Evolutionary conservation across 23 tunicate genomes (phyloP).

Genomic region (Ascidia mentula): DNA sequence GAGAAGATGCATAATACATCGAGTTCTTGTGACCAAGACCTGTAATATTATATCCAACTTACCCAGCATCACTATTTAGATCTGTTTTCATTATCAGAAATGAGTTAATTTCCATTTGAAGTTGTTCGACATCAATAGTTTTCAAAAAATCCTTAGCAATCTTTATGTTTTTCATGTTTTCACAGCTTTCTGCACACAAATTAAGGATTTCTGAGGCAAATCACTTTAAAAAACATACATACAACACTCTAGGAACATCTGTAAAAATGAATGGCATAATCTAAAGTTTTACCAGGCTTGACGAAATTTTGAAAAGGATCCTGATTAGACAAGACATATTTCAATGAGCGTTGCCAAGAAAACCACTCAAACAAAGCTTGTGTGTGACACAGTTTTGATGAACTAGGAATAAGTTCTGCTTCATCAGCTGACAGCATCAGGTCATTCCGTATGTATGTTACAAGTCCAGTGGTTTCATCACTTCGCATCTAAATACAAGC

Average conservation of each 20-base stretch:
- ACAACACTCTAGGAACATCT: too few relatives aligned
- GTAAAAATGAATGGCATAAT: too few relatives aligned
- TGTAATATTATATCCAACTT: neutral
- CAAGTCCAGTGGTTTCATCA: neutral
- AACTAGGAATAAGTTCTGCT: slow-evolving; percentile 42
- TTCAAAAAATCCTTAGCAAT: neutral
- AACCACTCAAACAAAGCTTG: slow-evolving; percentile 46
- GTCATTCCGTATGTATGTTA: slow-evolving; percentile 25
- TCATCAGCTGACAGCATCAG: slow-evolving; percentile 20
- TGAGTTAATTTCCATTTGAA: slow-evolving; percentile 46
- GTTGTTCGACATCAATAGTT: neutral
- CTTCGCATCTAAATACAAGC: slow-evolving; percentile 5
- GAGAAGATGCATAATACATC: too few relatives aligned
- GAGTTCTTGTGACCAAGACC: too few relatives aligned
- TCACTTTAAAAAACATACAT: too few relatives aligned
- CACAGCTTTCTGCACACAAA: neutral
- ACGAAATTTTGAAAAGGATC: slow-evolving; percentile 29
- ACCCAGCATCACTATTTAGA: slow-evolving; percentile 21
- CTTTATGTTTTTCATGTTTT: neutral
- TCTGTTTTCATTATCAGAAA: slow-evolving; percentile 14
- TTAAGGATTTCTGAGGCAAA: too few relatives aligned
- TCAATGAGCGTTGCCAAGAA: slow-evolving; percentile 43
- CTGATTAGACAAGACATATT: slow-evolving; percentile 16
- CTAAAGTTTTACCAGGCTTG: neutral
- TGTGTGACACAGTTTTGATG: slow-evolving; percentile 43